A percentile compares a stretch with the other conserved stretches of the same genome.
Conservation (phyloP, 2,797 vertebrate genomes). For the Danio aesculapii region DNA sequence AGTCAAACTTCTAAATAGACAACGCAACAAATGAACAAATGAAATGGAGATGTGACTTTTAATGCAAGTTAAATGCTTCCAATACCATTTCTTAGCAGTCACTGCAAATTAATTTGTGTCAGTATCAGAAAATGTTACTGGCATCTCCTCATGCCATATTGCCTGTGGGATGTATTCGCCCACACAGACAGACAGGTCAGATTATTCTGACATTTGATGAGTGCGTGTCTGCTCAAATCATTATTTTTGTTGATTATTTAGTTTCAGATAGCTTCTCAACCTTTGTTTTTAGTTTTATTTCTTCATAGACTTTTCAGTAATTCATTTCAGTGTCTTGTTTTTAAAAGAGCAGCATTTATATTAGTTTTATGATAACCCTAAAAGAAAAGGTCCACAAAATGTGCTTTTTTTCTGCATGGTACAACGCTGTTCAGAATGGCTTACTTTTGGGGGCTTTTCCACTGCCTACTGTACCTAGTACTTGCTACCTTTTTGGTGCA, state of each 20-base stretch:
- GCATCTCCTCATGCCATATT: slow-evolving; percentile 31
- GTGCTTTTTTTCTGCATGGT: too few relatives aligned
- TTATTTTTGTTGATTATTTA: slow-evolving; percentile 20
- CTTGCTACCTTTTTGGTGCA: too few relatives aligned
- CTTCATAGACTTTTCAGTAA: not conserved
- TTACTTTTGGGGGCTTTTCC: too few relatives aligned
- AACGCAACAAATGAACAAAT: not conserved
- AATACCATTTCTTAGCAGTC: not conserved
- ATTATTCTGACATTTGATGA: slow-evolving; percentile 36
- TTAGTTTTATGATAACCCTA: not conserved
- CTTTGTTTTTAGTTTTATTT: slow-evolving; percentile 6
- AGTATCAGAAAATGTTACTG: slow-evolving; percentile 23
- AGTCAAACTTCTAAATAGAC: not conserved
- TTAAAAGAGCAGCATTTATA: not conserved
- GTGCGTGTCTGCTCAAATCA: slow-evolving; percentile 14
- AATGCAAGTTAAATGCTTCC: not conserved
- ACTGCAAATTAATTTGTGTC: not conserved
- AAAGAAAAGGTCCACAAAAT: not conserved
- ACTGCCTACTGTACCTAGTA: too few relatives aligned
- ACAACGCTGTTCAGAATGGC: too few relatives aligned
- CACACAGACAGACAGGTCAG: slow-evolving; percentile 36
- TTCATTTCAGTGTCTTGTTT: not conserved
- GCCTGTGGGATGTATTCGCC: slow-evolving; percentile 30
- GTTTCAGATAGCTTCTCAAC: slow-evolving; percentile 11
- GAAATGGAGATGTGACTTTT: not conserved